Percentiles rank a stretch among this genome's conserved stretches.
Evolutionary conservation across 2,888 invertebrate species (phyloP).

Genomic region (Pyrrhia umbra): DNA sequence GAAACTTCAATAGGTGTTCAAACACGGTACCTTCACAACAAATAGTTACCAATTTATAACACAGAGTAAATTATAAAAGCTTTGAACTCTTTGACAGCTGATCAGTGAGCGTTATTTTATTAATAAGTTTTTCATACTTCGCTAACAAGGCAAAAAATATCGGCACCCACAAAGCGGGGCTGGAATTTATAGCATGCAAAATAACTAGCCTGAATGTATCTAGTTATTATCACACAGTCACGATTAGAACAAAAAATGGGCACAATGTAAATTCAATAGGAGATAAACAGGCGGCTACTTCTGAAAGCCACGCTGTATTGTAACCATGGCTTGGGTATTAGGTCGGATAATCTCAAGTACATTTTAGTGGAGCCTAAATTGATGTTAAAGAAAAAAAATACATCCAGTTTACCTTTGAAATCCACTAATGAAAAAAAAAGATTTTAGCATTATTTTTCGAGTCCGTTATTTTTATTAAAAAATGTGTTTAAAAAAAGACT

Average conservation of each 20-base stretch:
- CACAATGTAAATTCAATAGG: constrained; percentile 75
- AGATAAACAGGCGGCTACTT: constrained; percentile 55
- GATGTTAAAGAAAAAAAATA: not conserved
- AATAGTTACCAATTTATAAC: constrained; percentile 53
- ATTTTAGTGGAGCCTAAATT: not conserved
- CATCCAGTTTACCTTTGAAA: not conserved
- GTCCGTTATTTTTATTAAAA: too few species aligned
- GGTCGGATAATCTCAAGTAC: constrained; percentile 2
- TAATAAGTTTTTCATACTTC: constrained; percentile 47
- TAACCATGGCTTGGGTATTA: constrained; percentile 24
- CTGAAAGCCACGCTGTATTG: constrained; percentile 40
- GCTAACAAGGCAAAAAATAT: constrained; percentile 71
- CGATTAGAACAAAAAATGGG: constrained; percentile 67
- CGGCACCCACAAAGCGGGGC: constrained; percentile 68
- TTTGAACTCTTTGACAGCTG: constrained; percentile 60
- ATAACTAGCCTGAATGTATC: constrained; percentile 54
- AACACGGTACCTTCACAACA: constrained; percentile 18
- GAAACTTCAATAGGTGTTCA: not conserved
- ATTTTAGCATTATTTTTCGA: too few species aligned
- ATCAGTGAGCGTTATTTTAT: constrained; percentile 48
- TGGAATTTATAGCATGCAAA: constrained; percentile 67
- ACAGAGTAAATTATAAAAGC: constrained; percentile 41
- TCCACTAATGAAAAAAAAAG: too few species aligned
- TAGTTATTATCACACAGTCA: constrained; percentile 67
- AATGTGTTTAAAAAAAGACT: too few species aligned